These are phyloP conservation scores for Dromius quadrimaculatus DNA, from an alignment of 2,888 invertebrate species.

Conservation along the genomic window DNA sequence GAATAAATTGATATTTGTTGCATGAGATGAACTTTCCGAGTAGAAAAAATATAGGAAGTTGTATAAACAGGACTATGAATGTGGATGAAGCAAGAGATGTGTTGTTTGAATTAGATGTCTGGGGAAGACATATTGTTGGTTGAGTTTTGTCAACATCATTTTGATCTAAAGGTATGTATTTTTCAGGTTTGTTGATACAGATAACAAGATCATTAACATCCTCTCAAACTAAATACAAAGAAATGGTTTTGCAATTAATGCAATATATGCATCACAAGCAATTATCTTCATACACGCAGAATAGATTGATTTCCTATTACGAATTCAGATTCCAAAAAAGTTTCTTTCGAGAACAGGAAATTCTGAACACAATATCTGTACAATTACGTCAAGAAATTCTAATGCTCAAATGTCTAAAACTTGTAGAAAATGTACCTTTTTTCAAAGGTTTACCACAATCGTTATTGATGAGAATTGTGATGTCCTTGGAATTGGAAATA, in stretches of 20 bases:
- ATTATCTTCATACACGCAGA: constrained; percentile 69
- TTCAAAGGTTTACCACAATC: constrained; percentile 68
- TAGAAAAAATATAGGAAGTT: too few species aligned
- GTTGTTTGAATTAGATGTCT: too few species aligned
- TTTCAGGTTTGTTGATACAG: constrained; percentile 63
- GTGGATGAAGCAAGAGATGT: too few species aligned
- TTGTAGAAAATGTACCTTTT: constrained; percentile 71
- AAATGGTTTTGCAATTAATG: constrained; percentile 70
- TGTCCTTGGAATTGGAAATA: constrained; percentile 67
- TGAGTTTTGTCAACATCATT: too few species aligned
- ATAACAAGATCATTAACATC: constrained; percentile 64
- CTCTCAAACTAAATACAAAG: constrained; percentile 67
- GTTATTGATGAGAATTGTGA: constrained; percentile 68
- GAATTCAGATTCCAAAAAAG: constrained; percentile 71
- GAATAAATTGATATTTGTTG: too few species aligned
- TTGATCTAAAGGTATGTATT: too few species aligned
- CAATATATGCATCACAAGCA: constrained; percentile 73
- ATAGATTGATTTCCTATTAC: constrained; percentile 71
- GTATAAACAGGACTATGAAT: too few species aligned
- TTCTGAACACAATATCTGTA: constrained; percentile 70
- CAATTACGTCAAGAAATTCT: constrained; percentile 62
- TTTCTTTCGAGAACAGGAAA: constrained; percentile 71
- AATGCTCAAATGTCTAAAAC: constrained; percentile 69
- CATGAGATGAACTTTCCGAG: too few species aligned
- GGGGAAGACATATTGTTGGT: too few species aligned